These are phyloP conservation scores for Nycticryphes semicollaris DNA, from an alignment of 2,113 vertebrate species.

Conservation along the genomic window DNA sequence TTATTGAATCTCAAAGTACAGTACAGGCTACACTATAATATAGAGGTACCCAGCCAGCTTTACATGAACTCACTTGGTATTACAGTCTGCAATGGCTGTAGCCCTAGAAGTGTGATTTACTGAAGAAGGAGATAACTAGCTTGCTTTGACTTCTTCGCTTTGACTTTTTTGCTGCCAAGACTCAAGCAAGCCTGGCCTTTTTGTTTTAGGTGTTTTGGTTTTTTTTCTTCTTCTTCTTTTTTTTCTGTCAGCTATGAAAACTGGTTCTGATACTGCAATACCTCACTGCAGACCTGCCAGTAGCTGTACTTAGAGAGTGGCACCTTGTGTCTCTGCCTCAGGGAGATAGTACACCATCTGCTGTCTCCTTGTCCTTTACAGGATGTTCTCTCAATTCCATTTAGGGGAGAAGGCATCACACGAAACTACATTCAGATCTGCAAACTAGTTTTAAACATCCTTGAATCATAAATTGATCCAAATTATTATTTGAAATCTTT, in stretches of 20 bases:
- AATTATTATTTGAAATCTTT: background rate
- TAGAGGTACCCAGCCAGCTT: background rate
- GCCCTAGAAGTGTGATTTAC: background rate
- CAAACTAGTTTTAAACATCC: background rate
- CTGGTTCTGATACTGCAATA: background rate
- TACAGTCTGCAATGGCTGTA: background rate
- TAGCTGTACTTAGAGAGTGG: constrained; percentile 12
- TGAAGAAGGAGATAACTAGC: background rate
- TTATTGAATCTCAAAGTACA: background rate
- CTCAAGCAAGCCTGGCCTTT: background rate
- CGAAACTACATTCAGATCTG: background rate
- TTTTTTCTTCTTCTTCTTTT: background rate
- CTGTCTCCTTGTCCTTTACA: constrained; percentile 21
- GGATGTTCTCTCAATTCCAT: constrained; percentile 22
- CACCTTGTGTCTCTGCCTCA: constrained; percentile 40
- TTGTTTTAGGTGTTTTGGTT: no score
- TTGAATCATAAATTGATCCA: background rate
- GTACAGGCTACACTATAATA: background rate
- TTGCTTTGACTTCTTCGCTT: background rate
- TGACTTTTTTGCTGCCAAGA: background rate
- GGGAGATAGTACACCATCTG: constrained; percentile 52
- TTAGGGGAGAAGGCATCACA: background rate
- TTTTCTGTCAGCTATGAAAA: background rate
- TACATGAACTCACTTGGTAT: background rate
- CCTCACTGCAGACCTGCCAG: constrained; percentile 21